Base-by-base conservation (phyloP, 2,113 vertebrate species). In the Vanacampus margaritifer region DNA sequence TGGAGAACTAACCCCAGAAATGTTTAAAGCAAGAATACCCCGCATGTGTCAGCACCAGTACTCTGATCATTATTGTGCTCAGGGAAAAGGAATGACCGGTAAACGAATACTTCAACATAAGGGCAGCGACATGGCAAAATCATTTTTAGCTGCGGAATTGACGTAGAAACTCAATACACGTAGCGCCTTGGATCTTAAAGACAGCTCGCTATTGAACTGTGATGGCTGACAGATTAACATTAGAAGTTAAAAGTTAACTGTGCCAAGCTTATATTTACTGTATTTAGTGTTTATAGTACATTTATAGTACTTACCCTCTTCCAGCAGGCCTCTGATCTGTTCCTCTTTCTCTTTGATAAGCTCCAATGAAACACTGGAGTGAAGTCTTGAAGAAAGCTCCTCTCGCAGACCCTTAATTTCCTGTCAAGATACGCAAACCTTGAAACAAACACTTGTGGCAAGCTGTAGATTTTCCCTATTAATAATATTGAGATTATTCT, bases 281-380 rank as follows among this genome's bases (percentile, higher is more conserved):
- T 23, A 39, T 45, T 24, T 24, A n/a, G 39, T 32, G 41, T 26
- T 56, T 14, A 6, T 5, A 17, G 8, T 1, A 9, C 19, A 35
- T 63, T 43, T 48, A 36, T 6, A 10, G 12, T 14, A 6, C 19
- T 87, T 69, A 96, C 97, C 97, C 91, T 99, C 97, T 75, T 99
- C 96, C 86, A 99, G 89, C 75, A 99, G 90, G n/a, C 95, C 97
- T 91, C 84, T 90, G 83, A 99, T 98, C 89, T 99, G 97, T 48
- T 99, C 97, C 75, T 99, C 96, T 81, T 98, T 99, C 74, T 99
- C 96, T 87, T 89, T 94, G 87, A 99, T 91, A 67, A 99, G 82
- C 75, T 99, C 97, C 60, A 95, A 77, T 13, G 95, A 98, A 87
- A 98, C 94, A 64, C 90, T 93, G 35, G 94, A 92, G 69, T 97